Evolutionary conservation across 2,113 vertebrate genomes (phyloP).

Genomic region (Thalassoma bifasciatum): DNA sequence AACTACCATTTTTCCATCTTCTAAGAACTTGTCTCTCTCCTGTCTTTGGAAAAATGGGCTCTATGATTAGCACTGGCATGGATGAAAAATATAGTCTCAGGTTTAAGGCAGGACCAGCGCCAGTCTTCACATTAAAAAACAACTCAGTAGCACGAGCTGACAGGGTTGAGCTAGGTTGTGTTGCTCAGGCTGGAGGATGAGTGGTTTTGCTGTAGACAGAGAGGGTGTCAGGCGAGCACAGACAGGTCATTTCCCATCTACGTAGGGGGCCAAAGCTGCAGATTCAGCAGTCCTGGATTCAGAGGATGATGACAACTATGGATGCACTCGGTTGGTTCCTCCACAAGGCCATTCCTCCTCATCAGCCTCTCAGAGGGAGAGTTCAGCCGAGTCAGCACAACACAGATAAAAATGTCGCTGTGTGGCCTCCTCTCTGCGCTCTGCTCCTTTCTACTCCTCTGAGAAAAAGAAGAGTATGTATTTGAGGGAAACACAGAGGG

Average conservation of each 20-base stretch:
- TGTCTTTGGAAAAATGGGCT: background rate
- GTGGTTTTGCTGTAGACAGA: conserved; percentile 62
- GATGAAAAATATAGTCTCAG: conserved; percentile 41
- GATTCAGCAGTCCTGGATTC: conserved; percentile 77
- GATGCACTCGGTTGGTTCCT: conserved; percentile 75
- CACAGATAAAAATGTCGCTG: conserved; percentile 70
- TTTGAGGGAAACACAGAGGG: conserved; percentile 34
- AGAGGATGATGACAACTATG: conserved; percentile 76
- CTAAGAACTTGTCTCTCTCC: background rate
- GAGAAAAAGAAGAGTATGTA: conserved; percentile 28
- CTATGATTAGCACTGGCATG: background rate
- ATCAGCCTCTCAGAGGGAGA: conserved; percentile 79
- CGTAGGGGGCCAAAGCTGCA: conserved; percentile 66
- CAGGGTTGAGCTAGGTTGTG: conserved; percentile 38
- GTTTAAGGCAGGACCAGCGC: conserved; percentile 12
- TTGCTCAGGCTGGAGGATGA: conserved; percentile 45
- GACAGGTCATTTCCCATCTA: conserved; percentile 80
- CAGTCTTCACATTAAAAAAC: conserved; percentile 37
- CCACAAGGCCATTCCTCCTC: conserved; percentile 78
- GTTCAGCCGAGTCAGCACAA: conserved; percentile 79
- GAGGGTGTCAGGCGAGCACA: conserved; percentile 63
- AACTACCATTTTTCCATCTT: background rate
- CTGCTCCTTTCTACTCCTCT: conserved; percentile 45
- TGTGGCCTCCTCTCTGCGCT: conserved; percentile 66
- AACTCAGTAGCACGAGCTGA: conserved; percentile 36